Conservation (phyloP, 2,113 vertebrate genomes). For the Dromiciops gliroides region DNA sequence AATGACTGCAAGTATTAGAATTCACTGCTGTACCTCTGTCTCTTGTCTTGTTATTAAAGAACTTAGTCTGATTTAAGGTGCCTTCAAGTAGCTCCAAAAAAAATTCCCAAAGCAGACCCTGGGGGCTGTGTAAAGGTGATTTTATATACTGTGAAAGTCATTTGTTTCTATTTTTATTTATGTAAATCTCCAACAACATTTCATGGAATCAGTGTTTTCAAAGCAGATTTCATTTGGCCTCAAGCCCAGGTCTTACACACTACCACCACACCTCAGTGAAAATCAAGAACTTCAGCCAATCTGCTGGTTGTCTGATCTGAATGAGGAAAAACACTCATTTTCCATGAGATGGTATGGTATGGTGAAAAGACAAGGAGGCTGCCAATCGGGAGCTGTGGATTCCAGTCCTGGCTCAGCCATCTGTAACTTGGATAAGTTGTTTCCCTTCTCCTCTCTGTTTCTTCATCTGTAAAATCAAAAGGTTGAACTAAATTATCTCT, state of each 20-base stretch:
- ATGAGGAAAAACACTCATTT: not conserved
- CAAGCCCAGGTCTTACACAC: not conserved
- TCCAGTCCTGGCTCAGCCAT: not conserved
- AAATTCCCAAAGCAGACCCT: constrained; percentile 18
- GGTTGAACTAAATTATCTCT: not conserved
- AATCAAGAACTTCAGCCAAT: not conserved
- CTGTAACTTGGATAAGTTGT: not conserved
- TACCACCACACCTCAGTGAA: not conserved
- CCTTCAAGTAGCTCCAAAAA: not conserved
- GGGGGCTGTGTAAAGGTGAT: constrained; percentile 28
- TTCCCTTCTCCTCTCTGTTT: not conserved
- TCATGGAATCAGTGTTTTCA: constrained; percentile 5
- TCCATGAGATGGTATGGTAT: not conserved
- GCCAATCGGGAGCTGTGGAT: not conserved
- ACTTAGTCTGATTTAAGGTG: not conserved
- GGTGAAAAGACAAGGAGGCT: not conserved
- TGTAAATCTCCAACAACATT: constrained; percentile 14
- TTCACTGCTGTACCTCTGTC: not conserved
- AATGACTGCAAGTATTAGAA: constrained; percentile 3
- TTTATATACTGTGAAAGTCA: constrained; percentile 4
- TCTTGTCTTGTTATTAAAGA: not conserved
- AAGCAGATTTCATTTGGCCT: not conserved
- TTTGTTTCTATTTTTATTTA: constrained; percentile 14
- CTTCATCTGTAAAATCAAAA: not conserved
- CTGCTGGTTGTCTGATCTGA: not conserved